These are phyloP conservation scores for Ahaetulla prasina DNA, from an alignment of 2,113 vertebrate genomes.

Conservation along the genomic window DNA sequence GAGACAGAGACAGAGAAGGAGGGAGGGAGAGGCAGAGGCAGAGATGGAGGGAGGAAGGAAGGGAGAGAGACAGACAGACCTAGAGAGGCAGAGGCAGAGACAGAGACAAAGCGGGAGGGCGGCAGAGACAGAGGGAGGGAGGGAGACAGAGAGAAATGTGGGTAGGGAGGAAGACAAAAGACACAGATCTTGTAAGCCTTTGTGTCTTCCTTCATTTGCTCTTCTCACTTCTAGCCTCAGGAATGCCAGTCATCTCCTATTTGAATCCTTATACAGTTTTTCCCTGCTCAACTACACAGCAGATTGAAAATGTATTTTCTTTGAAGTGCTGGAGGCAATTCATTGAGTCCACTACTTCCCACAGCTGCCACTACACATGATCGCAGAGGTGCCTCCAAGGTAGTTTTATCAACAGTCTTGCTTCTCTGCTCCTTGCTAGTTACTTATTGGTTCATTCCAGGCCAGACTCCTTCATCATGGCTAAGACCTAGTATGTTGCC, in stretches of 20 bases:
- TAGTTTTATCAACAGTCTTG: background rate
- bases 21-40: too few species aligned
- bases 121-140: rapidly evolving
- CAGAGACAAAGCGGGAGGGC: rapidly evolving
- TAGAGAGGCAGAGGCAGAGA: too few species aligned
- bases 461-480: background rate
- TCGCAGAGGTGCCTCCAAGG: background rate
- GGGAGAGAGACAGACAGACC: too few species aligned
- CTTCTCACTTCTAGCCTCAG: background rate
- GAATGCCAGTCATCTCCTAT: background rate
- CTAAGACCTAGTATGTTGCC: background rate
- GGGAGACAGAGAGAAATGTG: background rate
- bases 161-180: background rate
- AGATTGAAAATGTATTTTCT: background rate
- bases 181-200: background rate
- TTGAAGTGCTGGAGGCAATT: background rate
- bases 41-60: too few species aligned
- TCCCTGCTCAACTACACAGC: background rate
- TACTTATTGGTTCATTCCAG: background rate
- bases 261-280: background rate
- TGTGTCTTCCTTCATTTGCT: background rate
- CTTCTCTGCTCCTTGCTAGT: background rate
- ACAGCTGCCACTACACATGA: background rate
- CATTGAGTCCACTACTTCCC: background rate
- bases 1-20: too few species aligned